Evolutionary conservation across 2,888 invertebrate genomes (phyloP), one percentile per base, ranked within the genome.

Genomic region (Amiota minor): DNA sequence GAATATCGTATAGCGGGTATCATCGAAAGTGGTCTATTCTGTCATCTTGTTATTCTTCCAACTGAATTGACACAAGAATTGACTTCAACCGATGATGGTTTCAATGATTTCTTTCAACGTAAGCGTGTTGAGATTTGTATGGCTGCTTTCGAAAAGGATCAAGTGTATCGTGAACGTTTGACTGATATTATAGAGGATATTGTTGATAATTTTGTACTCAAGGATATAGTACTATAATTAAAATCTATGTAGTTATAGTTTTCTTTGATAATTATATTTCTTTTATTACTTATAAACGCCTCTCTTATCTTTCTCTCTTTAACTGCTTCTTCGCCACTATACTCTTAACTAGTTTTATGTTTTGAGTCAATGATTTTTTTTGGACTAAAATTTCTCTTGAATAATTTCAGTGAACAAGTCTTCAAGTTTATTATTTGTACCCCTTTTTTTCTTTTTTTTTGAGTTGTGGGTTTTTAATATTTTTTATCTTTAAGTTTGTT

Each of bases 161-260:
- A 84, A 3, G 80, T 90, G 16, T 93, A 92, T 80, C 90, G 89
- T 75, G 84, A 87, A 59, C 91, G 91, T 71, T 85, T 93, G 35
- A 88, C 91, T 74, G 91, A 91, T 78, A 89, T 93, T 84, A 89
- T 93, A 73, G 89, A 91, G 78, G 92, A 93, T 84, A 90, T 93
- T 71, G 88, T 92, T 64, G 91, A 91, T 77, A 89, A 88, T 79
- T 92, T 81, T 80, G 79, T 89, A 23, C 70, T 85, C 11, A 49
- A 74, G 53, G 20, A 50, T 14, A 23, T 68, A 68, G 49, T 23
- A 23, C 23, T 68, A 35, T 53, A 68, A 23, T n/a, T 53, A n/a
- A 10, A 65, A 49, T 16, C 64, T 64, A 4, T 11, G 61, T 59
- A 59, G 11, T 18, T 59, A 4, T 20, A 59, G 9, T 59, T 59